Conservation (phyloP, 2,888 invertebrate species). For the Andrena bicolor region DNA sequence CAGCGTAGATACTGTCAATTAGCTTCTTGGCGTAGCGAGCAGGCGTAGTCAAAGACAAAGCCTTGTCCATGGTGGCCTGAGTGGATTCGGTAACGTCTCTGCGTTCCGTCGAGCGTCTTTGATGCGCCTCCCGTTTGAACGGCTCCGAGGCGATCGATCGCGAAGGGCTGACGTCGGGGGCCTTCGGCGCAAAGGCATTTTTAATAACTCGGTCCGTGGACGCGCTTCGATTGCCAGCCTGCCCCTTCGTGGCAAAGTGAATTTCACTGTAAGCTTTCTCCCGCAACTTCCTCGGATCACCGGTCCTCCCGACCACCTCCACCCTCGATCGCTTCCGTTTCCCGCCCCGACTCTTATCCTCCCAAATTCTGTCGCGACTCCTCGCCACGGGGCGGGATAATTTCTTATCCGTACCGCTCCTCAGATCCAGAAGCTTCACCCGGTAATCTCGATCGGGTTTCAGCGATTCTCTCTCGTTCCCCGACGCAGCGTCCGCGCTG, state of each 20-base stretch:
- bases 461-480: not conserved
- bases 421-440: not conserved
- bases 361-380: not conserved
- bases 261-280: constrained; percentile 14
- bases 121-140: too few relatives aligned
- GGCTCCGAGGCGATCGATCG: not conserved
- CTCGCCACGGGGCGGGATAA: not conserved
- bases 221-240: not conserved
- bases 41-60: constrained; percentile 18
- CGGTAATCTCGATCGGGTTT: not conserved
- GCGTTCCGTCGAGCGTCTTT: not conserved
- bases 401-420: not conserved
- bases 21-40: not conserved
- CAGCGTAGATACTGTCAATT: not conserved
- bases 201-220: not conserved
- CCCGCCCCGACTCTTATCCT: not conserved
- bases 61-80: constrained; percentile 13
- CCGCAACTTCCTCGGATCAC: not conserved
- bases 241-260: not conserved
- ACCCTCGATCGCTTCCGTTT: too few relatives aligned
- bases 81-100: not conserved
- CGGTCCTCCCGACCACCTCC: not conserved
- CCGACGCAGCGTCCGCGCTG: not conserved
- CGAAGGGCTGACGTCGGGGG: not conserved
- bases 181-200: not conserved